phyloP scores from a whole-genome alignment of 2,113 vertebrate species.

The Psephotus haematonotus region DNA sequence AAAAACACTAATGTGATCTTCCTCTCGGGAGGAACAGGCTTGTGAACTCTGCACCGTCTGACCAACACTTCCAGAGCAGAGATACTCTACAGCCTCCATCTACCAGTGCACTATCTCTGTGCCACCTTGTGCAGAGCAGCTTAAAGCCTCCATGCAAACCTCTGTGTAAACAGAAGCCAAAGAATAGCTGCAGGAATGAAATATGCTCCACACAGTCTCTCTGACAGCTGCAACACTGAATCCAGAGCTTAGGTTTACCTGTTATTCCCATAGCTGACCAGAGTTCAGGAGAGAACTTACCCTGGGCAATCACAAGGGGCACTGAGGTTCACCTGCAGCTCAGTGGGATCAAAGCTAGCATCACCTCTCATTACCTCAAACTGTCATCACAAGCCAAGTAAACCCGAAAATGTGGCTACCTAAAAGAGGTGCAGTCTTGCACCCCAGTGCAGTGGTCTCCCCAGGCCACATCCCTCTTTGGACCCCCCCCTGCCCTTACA shows the following conservation, averaged over 20 bases:
- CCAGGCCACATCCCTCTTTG: not conserved
- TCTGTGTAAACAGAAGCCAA: not conserved
- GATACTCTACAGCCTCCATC: accelerated
- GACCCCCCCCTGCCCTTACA: not conserved
- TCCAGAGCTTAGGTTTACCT: not conserved
- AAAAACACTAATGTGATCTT: not conserved
- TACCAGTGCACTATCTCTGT: not conserved
- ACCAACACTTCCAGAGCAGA: not conserved
- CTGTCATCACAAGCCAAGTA: not conserved
- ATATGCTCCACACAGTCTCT: not conserved
- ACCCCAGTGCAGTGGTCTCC: not conserved
- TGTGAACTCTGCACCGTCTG: not conserved
- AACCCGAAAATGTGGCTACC: not conserved
- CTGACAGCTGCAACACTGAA: not conserved
- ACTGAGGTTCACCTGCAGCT: not conserved
- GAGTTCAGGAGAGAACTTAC: not conserved
- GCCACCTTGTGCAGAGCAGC: not conserved
- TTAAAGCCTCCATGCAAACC: not conserved
- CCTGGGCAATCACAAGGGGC: not conserved
- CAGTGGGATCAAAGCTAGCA: not conserved
- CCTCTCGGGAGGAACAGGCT: not conserved
- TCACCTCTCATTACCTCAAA: not conserved
- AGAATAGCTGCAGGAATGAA: not conserved
- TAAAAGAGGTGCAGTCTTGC: not conserved
- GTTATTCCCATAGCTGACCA: not conserved